These are phyloP conservation scores for Gasteruption jaculator DNA, from an alignment of 2,888 invertebrate species.

Conservation along the genomic window DNA sequence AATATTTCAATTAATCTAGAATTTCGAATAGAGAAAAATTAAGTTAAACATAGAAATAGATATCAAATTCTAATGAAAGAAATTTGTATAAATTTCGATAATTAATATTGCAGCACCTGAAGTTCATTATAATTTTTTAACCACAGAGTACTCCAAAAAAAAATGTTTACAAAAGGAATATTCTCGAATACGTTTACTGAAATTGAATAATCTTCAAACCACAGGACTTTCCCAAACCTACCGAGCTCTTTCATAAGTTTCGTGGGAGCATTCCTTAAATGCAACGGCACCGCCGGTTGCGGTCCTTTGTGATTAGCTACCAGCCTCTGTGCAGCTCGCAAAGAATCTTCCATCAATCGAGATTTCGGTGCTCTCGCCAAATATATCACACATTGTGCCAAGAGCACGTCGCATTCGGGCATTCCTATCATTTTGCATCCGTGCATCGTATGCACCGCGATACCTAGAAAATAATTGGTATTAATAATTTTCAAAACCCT, in stretches of 20 bases:
- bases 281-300: slow-evolving; percentile 71
- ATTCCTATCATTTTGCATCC: slow-evolving; percentile 76
- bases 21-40: slow-evolving; percentile 3
- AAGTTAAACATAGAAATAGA: too few relatives aligned
- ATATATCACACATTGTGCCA: slow-evolving; percentile 75
- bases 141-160: too few relatives aligned
- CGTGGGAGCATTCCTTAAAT: slow-evolving; percentile 74
- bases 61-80: too few relatives aligned
- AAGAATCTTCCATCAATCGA: slow-evolving; percentile 54
- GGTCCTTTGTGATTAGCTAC: slow-evolving; percentile 64
- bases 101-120: too few relatives aligned
- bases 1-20: not conserved
- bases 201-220: slow-evolving; percentile 54
- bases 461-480: slow-evolving; percentile 54
- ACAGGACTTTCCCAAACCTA: too few relatives aligned
- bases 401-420: slow-evolving; percentile 75
- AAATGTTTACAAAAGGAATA: too few relatives aligned
- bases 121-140: too few relatives aligned
- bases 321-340: slow-evolving; percentile 59
- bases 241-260: slow-evolving; percentile 73
- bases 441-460: slow-evolving; percentile 72
- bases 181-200: too few relatives aligned
- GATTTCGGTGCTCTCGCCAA: slow-evolving; percentile 76
- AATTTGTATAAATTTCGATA: too few relatives aligned
- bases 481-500: too few relatives aligned